Evolutionary conservation across 2,113 vertebrate genomes (phyloP).

Genomic region (Nycticryphes semicollaris): DNA sequence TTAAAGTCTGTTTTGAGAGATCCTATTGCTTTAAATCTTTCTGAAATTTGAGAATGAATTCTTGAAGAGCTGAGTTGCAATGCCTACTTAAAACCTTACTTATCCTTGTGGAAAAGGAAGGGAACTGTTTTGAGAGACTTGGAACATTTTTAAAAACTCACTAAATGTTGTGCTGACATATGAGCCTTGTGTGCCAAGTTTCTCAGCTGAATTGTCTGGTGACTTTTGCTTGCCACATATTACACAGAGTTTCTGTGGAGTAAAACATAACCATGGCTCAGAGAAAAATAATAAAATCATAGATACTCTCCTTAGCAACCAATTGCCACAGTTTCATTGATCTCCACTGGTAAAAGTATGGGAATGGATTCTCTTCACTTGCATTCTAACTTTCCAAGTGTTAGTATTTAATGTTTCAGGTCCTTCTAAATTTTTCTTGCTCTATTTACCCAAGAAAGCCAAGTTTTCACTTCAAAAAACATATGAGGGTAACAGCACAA

Average conservation of each 20-base stretch:
- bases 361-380: neutral
- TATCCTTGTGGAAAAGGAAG: neutral
- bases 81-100: neutral
- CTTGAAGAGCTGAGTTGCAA: neutral
- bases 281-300: neutral
- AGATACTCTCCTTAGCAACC: neutral
- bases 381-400: neutral
- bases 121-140: neutral
- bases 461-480: neutral
- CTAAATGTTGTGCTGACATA: neutral
- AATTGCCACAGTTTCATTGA: neutral
- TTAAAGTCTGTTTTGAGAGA: neutral
- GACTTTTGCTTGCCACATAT: neutral
- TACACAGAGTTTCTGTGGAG: neutral
- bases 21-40: neutral
- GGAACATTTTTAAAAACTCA: neutral
- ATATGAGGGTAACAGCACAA: neutral
- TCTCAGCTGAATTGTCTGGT: slow-evolving; percentile 25
- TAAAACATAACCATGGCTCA: neutral
- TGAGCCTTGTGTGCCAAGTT: neutral
- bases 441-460: neutral
- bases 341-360: neutral
- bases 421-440: neutral
- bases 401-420: neutral
- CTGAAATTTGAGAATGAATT: neutral